These are phyloP conservation scores for Parasteatoda lunata DNA, from an alignment of 2,888 invertebrate species.

Conservation along the genomic window DNA sequence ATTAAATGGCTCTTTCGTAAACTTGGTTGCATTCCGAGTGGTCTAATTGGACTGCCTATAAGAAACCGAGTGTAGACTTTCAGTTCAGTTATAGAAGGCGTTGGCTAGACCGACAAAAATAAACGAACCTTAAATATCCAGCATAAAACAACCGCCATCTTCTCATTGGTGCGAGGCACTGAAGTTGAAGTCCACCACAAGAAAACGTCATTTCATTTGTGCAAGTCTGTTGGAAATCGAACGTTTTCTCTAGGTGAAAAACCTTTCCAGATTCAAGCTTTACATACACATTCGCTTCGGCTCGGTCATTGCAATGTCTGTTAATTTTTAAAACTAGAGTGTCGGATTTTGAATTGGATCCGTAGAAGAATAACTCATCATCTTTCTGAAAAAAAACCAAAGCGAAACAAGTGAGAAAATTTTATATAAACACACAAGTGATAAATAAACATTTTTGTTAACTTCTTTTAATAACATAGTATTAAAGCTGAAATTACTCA, in stretches of 20 bases:
- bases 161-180: constrained; percentile 79
- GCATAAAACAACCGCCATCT: constrained; percentile 82
- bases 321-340: background rate
- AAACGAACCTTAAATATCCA: constrained; percentile 78
- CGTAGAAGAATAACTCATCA: constrained; percentile 49
- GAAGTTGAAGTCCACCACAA: constrained; percentile 78
- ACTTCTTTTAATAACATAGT: too few relatives aligned
- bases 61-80: too few relatives aligned
- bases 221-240: background rate
- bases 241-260: constrained; percentile 2
- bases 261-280: constrained; percentile 7
- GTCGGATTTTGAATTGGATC: constrained; percentile 24
- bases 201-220: background rate
- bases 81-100: too few relatives aligned
- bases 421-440: too few relatives aligned
- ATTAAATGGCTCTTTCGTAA: too few relatives aligned
- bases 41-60: too few relatives aligned
- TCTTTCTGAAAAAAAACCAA: background rate
- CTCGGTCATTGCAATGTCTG: background rate
- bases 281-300: constrained; percentile 3
- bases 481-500: too few relatives aligned
- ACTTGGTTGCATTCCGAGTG: too few relatives aligned
- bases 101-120: background rate
- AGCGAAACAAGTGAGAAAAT: too few relatives aligned
- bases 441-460: too few relatives aligned